Percentiles rank a stretch among this genome's conserved stretches.
Conservation (phyloP, 1,140 invertebrate genomes). For the Drosophila bocqueti region DNA sequence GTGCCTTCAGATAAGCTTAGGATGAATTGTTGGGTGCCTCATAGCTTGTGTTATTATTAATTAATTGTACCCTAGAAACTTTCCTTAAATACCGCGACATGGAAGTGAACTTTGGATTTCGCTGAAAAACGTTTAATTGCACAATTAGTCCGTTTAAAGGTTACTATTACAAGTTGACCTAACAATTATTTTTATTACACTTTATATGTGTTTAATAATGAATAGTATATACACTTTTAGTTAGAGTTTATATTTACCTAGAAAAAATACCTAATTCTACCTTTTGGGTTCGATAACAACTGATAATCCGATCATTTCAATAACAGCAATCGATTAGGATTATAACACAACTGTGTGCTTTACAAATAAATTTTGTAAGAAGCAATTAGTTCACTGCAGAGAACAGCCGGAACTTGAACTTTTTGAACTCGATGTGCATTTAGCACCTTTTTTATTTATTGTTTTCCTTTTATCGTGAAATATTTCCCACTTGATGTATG, state of each 20-base stretch:
- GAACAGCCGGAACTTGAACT: neutral
- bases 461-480: conserved; percentile 36
- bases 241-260: neutral
- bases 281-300: neutral
- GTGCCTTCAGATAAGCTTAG: conserved; percentile 47
- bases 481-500: conserved; percentile 47
- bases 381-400: neutral
- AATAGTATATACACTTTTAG: too few relatives aligned
- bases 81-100: neutral
- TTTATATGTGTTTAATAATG: neutral
- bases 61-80: conserved; percentile 6
- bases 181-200: neutral
- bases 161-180: neutral
- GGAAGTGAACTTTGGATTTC: conserved; percentile 13
- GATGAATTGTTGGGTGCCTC: conserved; percentile 12
- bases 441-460: conserved; percentile 50
- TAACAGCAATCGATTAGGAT: neutral
- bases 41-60: conserved; percentile 6
- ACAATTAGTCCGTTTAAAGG: conserved; percentile 20
- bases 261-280: neutral
- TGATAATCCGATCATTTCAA: neutral
- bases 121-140: conserved; percentile 16
- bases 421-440: conserved; percentile 26
- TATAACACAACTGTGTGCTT: neutral
- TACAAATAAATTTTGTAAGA: neutral